Conservation (phyloP, 2,888 invertebrate species). For the Spicauda simplicius region DNA sequence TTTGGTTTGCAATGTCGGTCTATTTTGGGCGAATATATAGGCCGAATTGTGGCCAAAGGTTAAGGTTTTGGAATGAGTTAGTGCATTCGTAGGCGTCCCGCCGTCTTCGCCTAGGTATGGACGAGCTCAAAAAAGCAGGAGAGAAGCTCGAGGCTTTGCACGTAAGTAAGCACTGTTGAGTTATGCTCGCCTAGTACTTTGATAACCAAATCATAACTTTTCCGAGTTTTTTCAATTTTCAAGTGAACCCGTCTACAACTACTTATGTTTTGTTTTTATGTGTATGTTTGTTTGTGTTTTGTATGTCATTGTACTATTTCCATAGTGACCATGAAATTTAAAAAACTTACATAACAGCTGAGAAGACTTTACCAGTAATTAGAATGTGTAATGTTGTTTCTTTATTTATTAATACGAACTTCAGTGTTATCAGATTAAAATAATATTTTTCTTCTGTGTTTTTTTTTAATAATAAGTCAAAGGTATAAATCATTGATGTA, state of each 20-base stretch:
- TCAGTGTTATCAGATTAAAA: background rate
- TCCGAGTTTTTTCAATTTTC: slow-evolving; percentile 8
- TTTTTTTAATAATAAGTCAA: background rate
- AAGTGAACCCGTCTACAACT: background rate
- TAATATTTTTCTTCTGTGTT: background rate
- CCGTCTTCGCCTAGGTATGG: slow-evolving; percentile 67
- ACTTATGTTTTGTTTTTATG: slow-evolving; percentile 35
- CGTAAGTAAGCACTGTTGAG: slow-evolving; percentile 63
- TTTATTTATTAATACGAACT: background rate
- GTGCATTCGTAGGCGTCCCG: slow-evolving; percentile 59
- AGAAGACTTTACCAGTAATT: slow-evolving; percentile 10
- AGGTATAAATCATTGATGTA: background rate
- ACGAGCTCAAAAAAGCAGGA: slow-evolving; percentile 75
- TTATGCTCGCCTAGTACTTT: slow-evolving; percentile 60
- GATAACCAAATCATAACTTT: slow-evolving; percentile 51
- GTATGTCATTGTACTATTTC: slow-evolving; percentile 57
- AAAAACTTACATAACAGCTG: background rate
- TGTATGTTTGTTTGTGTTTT: slow-evolving; percentile 46
- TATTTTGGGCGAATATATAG: slow-evolving; percentile 77
- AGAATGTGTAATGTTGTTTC: background rate
- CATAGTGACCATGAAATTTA: slow-evolving; percentile 53
- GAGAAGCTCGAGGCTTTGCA: slow-evolving; percentile 79
- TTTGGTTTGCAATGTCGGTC: slow-evolving; percentile 53
- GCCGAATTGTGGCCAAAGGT: slow-evolving; percentile 79
- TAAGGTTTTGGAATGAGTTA: slow-evolving; percentile 73